Evolutionary conservation across 2,888 invertebrate genomes (phyloP), one percentile per base, ranked within the genome.

Genomic region (Phengaris alcon): DNA sequence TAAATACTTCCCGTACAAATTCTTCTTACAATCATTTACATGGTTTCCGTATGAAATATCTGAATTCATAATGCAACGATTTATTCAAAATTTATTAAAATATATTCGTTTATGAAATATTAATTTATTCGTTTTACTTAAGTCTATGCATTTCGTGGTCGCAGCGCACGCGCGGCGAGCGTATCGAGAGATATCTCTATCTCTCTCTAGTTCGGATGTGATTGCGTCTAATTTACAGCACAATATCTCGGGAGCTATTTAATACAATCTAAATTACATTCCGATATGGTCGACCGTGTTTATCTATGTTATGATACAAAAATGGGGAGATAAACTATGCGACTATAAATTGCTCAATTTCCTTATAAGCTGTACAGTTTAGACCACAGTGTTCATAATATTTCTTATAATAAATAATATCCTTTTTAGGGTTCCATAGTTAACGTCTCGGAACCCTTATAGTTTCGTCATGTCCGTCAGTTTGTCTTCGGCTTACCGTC

Each of bases 111-210:
- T 64, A 64, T 64, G 64, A 64, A 64, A 64, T 64, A 64, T 44
- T 64, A 64, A 64, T 64, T 64, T 64, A 64, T 64, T 64, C 64
- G 64, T 64, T 64, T 64, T 64, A 64, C 64, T 64, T 64, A 64
- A 77, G 79, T 80, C 73, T 72, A 52, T n/a, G 82, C 78, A 72
- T 46, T 73, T 68, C 22, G 82, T 79, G 76, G 80, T 77, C 69
- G 75, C 51, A 51, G 79, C 79, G 79, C 80, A 80, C 79, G 80
- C 80, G 77, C 82, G 82, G 83, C 83, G 82, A 82, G 83, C 83
- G 82, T 83, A 86, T 83, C 83, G 80, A 79, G 77, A 81, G 84
- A 87, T 88, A 87, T 86, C 86, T 85, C 80, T 87, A 87, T 87
- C 86, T 80, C 80, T 75, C 78, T 82, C 82, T 81, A 82, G 82